Evolutionary conservation across 2,113 vertebrate species (phyloP).

Genomic region (Holacanthus passer): DNA sequence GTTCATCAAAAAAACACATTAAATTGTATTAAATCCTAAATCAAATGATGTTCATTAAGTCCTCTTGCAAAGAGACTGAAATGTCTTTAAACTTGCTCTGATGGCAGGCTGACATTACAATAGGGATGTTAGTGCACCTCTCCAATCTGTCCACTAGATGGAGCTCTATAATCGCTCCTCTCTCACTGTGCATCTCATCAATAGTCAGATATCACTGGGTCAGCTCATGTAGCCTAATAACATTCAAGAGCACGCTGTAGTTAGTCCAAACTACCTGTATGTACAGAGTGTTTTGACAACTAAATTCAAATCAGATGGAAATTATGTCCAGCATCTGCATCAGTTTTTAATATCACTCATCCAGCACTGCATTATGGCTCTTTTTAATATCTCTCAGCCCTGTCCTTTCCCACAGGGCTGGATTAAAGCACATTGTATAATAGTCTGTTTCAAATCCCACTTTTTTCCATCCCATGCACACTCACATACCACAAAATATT

Average conservation of each 20-base stretch:
- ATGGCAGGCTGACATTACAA: background rate
- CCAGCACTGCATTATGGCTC: background rate
- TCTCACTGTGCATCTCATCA: background rate
- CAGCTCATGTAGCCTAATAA: conserved; percentile 4
- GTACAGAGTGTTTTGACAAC: background rate
- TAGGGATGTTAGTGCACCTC: conserved; percentile 29
- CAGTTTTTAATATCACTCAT: conserved; percentile 12
- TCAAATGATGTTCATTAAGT: background rate
- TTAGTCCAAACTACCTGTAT: background rate
- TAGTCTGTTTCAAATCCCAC: background rate
- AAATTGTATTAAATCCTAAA: background rate
- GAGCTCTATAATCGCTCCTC: conserved; percentile 1
- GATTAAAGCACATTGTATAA: conserved; percentile 34
- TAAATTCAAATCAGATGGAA: conserved; percentile 3
- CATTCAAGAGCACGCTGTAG: background rate
- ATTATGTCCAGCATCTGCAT: background rate
- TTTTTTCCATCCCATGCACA: background rate
- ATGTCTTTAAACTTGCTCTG: background rate
- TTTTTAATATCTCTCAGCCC: conserved; percentile 29
- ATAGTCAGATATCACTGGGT: background rate
- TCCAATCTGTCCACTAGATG: conserved; percentile 58
- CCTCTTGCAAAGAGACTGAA: background rate
- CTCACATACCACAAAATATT: background rate
- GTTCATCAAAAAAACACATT: background rate
- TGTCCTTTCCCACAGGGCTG: background rate